Evolutionary conservation across 2,113 vertebrate species (phyloP).

Genomic region (Mugil cephalus): DNA sequence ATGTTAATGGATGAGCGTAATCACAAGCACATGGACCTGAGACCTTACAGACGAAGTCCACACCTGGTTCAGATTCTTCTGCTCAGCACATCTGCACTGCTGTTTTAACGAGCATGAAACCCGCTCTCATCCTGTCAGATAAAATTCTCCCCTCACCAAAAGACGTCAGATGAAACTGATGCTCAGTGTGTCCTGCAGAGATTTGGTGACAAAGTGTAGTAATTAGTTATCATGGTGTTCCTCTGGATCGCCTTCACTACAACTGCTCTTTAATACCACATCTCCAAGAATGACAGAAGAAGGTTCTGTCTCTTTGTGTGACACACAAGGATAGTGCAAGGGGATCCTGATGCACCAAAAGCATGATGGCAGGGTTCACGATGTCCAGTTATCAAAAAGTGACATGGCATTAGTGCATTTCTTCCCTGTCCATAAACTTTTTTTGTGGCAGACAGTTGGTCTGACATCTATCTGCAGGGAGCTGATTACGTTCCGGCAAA

Average conservation of each 20-base stretch:
- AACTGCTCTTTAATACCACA: constrained; percentile 8
- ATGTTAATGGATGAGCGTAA: not conserved
- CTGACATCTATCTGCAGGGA: too few relatives aligned
- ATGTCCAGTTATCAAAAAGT: too few relatives aligned
- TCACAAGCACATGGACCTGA: not conserved
- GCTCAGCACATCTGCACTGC: not conserved
- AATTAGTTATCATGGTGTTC: constrained; percentile 31
- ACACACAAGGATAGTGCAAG: not conserved
- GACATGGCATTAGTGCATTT: too few relatives aligned
- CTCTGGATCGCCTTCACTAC: constrained; percentile 5
- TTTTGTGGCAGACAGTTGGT: too few relatives aligned
- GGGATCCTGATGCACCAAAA: not conserved
- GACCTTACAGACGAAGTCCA: not conserved
- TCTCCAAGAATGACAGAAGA: constrained; percentile 1
- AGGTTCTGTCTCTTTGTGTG: not conserved
- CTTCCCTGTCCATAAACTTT: too few relatives aligned
- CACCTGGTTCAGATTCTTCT: not conserved
- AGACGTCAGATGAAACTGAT: constrained; percentile 15
- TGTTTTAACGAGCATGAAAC: constrained; percentile 5
- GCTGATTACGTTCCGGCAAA: too few relatives aligned
- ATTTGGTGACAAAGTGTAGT: constrained; percentile 28
- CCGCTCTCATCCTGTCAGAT: constrained; percentile 28
- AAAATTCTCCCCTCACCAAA: constrained; percentile 6
- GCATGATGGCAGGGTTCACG: too few relatives aligned
- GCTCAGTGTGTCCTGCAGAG: not conserved